Evolutionary conservation across 2,888 invertebrate genomes (phyloP), one percentile per base, ranked within the genome.

Genomic region (Lutraria lutraria): DNA sequence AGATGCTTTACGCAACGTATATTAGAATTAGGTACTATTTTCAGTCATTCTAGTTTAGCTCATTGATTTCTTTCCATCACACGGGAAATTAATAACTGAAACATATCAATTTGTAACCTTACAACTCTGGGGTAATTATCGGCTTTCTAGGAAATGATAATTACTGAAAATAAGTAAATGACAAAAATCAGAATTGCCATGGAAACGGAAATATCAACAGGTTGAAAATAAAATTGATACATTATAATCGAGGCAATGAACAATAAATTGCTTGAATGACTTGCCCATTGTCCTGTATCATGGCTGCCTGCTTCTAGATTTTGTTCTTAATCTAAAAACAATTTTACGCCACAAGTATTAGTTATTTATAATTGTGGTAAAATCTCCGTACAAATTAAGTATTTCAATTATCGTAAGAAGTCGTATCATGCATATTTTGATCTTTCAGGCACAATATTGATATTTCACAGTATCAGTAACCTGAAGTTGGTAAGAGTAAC

Each of bases 101-200:
- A 68, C 63, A 25, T 25, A 68, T 68, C 63, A 68, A n/a, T 25
- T 25, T 10, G 6, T 68, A 25, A 68, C 63, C 63, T 68, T 25
- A 12, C 31, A 16, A 43, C 10, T 63, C 21, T 43, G 13, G 56
- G 60, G 60, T 83, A 83, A 83, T 83, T 83, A 83, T 83, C 83
- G 34, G 63, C 31, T 83, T 83, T 83, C 34, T 21, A 31, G 83
- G 63, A 63, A 54, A 56, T 63, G n/a, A 63, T 83, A 60, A 83
- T 83, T n/a, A 83, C 82, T 25, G 16, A 82, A 82, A 82, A 54
- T 83, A 60, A 43, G 34, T 63, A 34, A 56, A 60, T 21, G n/a
- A 34, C 63, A 25, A 63, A 63, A 13, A 34, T 10, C 31, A 83
- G 16, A 10, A n/a, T 83, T 63, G 43, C 83, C 83, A 83, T 83